Evolutionary conservation across 2,888 invertebrate genomes (phyloP).

Genomic region (Podotricha telesiphe): DNA sequence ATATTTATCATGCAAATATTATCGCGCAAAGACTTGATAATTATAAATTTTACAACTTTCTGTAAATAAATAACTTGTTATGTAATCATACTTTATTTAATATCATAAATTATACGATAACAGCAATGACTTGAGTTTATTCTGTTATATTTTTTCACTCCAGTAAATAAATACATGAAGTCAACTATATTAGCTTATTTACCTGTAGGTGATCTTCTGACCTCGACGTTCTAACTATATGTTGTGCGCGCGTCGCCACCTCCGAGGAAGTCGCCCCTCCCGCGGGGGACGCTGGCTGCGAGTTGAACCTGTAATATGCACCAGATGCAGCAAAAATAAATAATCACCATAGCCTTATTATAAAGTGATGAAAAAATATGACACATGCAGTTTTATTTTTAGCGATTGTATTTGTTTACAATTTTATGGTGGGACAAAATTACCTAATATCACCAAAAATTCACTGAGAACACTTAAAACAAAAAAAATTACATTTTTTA

Average conservation of each 20-base stretch:
- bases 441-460: no score
- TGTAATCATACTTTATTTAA: constrained; percentile 14
- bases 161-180: constrained; percentile 5
- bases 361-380: no score
- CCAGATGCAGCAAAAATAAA: not conserved
- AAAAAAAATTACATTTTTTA: no score
- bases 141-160: not conserved
- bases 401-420: no score
- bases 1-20: constrained; percentile 11
- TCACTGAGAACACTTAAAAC: no score
- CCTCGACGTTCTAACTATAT: constrained; percentile 93
- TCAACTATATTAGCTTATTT: not conserved
- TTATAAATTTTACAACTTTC: not conserved
- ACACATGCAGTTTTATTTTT: no score
- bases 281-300: constrained; percentile 78
- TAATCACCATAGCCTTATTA: no score
- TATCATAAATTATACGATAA: constrained; percentile 13
- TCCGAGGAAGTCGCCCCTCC: constrained; percentile 58
- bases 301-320: constrained; percentile 66
- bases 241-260: constrained; percentile 79
- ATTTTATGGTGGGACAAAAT: no score
- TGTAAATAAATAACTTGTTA: constrained; percentile 1
- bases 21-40: not conserved
- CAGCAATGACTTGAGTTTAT: constrained; percentile 6
- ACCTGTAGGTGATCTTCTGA: constrained; percentile 95